phyloP scores from a whole-genome alignment of 2,797 vertebrate genomes.

The Trematomus bernacchii region DNA sequence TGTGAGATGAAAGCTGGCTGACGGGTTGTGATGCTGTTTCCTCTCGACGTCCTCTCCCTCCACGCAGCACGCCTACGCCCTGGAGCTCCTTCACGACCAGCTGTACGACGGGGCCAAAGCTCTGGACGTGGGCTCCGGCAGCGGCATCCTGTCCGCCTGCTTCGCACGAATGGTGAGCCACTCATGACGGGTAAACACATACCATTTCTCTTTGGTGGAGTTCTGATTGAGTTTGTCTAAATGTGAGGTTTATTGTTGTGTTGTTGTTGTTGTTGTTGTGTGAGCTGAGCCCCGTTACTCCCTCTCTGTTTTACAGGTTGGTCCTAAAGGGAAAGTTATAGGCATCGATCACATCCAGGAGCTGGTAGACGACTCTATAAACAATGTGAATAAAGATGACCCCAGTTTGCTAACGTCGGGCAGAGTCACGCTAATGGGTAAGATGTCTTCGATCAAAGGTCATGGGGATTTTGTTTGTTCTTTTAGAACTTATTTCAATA shows the following conservation, averaged over 20 bases:
- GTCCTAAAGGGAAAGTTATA: slow-evolving; percentile 94
- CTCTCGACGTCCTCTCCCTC: slow-evolving; percentile 18
- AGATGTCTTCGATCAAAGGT: slow-evolving; percentile 58
- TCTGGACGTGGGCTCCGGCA: slow-evolving; percentile 98
- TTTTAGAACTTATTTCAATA: neutral
- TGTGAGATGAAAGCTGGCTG: slow-evolving; percentile 10
- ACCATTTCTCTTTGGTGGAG: slow-evolving; percentile 46
- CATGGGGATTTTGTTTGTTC: neutral
- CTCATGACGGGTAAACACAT: slow-evolving; percentile 58
- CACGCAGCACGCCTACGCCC: slow-evolving; percentile 94
- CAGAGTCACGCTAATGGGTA: slow-evolving; percentile 93
- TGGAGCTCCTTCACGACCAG: slow-evolving; percentile 97
- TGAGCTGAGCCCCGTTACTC: slow-evolving; percentile 1
- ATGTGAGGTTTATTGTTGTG: neutral
- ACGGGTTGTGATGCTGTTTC: slow-evolving; percentile 43
- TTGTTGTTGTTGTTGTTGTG: neutral
- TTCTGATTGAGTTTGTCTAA: slow-evolving; percentile 15
- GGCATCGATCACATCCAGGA: slow-evolving; percentile 99
- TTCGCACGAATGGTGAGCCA: slow-evolving; percentile 97
- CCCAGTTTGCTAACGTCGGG: slow-evolving; percentile 94
- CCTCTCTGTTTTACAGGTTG: slow-evolving; percentile 86
- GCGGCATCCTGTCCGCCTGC: slow-evolving; percentile 96
- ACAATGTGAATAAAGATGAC: slow-evolving; percentile 97
- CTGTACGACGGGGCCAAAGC: slow-evolving; percentile 97
- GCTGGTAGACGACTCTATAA: slow-evolving; percentile 96